phyloP scores from a whole-genome alignment of 2,888 invertebrate genomes.

The Agriopis leucophaearia region DNA sequence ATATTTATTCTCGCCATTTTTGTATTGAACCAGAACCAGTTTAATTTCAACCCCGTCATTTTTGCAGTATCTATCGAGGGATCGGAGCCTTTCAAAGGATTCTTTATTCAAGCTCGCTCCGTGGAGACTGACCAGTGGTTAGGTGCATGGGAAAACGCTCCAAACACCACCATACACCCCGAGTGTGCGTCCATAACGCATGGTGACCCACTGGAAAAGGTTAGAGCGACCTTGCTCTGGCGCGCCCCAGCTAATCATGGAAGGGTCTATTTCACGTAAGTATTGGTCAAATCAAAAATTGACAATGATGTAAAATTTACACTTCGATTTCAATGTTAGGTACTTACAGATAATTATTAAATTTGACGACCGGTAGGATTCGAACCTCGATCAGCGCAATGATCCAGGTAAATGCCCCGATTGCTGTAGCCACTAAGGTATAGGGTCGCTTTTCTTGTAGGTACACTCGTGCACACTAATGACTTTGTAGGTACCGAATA shows the following conservation, averaged over 20 bases:
- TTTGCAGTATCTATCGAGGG: slow-evolving; percentile 86
- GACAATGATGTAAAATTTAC: background rate
- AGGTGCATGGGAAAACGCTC: slow-evolving; percentile 90
- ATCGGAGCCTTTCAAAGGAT: slow-evolving; percentile 90
- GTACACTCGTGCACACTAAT: too few relatives aligned
- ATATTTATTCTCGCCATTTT: too few relatives aligned
- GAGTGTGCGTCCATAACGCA: slow-evolving; percentile 94
- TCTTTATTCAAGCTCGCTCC: slow-evolving; percentile 93
- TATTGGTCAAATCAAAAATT: slow-evolving; percentile 46
- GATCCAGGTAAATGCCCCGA: too few relatives aligned
- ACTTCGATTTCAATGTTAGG: too few relatives aligned
- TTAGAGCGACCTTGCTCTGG: slow-evolving; percentile 91
- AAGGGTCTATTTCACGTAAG: slow-evolving; percentile 94
- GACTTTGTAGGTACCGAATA: too few relatives aligned
- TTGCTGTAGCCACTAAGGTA: too few relatives aligned
- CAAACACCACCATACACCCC: slow-evolving; percentile 91
- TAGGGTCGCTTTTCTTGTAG: too few relatives aligned
- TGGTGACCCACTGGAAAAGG: slow-evolving; percentile 91
- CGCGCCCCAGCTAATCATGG: slow-evolving; percentile 90
- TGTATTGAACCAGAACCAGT: slow-evolving; percentile 1
- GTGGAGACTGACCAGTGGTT: slow-evolving; percentile 90
- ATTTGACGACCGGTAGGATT: too few relatives aligned
- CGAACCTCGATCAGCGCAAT: too few relatives aligned
- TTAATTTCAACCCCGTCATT: background rate
- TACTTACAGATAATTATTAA: too few relatives aligned